Conservation (phyloP, 2,797 vertebrate genomes). For the Centropyge bicolor region DNA sequence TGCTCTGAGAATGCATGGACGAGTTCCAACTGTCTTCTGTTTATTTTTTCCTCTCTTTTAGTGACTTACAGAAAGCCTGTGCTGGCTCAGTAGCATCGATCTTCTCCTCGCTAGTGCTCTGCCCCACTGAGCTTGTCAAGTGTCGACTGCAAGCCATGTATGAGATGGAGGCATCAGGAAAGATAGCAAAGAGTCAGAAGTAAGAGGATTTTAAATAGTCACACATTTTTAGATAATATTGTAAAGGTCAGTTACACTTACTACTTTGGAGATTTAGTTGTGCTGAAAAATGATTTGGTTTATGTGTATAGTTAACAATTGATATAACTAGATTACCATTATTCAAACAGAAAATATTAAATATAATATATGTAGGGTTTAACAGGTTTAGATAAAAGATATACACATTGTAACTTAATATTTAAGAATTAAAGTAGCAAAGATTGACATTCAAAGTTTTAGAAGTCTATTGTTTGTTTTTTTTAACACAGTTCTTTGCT, state of each 20-base stretch:
- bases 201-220: conserved; percentile 77
- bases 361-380: too few relatives aligned
- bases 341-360: not conserved
- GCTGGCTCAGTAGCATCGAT: conserved; percentile 95
- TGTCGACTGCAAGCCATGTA: conserved; percentile 97
- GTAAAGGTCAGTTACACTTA: not conserved
- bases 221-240: not conserved
- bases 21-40: not conserved
- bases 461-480: not conserved
- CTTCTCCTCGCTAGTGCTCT: conserved; percentile 94
- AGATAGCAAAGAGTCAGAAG: conserved; percentile 90
- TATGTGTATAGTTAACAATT: not conserved
- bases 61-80: conserved; percentile 94
- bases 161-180: conserved; percentile 93
- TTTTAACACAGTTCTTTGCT: too few relatives aligned
- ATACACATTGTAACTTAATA: too few relatives aligned
- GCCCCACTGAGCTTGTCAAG: conserved; percentile 97
- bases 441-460: not conserved
- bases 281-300: not conserved
- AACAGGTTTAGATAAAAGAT: not conserved
- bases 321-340: too few relatives aligned
- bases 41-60: conserved; percentile 70
- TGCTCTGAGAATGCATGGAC: not conserved
- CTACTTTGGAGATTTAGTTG: not conserved
- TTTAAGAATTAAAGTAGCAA: not conserved